These are phyloP conservation scores for Hipposideros larvatus DNA, from an alignment of 2,797 vertebrate genomes.

Conservation along the genomic window DNA sequence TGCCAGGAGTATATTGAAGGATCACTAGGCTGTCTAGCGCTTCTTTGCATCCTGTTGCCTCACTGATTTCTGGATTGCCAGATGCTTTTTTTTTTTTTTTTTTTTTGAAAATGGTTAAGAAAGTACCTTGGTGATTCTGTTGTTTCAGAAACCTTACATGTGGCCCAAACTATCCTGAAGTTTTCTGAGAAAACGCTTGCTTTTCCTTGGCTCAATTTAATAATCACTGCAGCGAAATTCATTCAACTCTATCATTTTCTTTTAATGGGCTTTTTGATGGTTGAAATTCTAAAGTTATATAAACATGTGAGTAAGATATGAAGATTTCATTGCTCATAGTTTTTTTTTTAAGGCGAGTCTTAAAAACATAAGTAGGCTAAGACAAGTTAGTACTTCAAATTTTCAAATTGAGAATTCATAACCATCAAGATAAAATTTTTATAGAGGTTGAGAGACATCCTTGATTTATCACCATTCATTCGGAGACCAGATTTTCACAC, in stretches of 20 bases:
- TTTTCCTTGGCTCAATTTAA: conserved; percentile 68
- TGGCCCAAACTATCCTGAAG: conserved; percentile 63
- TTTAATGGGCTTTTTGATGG: conserved; percentile 65
- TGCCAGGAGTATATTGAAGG: conserved; percentile 53
- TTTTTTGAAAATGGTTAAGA: conserved; percentile 62
- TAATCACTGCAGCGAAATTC: conserved; percentile 58
- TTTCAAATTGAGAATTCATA: conserved; percentile 63
- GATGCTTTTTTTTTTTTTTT: conserved; percentile 74
- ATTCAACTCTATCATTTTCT: conserved; percentile 67
- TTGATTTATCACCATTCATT: conserved; percentile 66
- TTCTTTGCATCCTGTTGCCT: conserved; percentile 69
- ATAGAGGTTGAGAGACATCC: conserved; percentile 44
- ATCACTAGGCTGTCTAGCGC: conserved; percentile 68
- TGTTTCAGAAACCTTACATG: conserved; percentile 77
- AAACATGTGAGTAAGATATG: conserved; percentile 45
- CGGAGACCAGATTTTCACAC: conserved; percentile 68
- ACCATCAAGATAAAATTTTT: conserved; percentile 51
- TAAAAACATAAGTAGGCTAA: conserved; percentile 54
- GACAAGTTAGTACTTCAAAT: conserved; percentile 52
- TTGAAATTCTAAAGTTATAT: conserved; percentile 68
- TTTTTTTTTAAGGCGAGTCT: background rate
- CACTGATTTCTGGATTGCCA: conserved; percentile 73
- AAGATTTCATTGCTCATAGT: conserved; percentile 41
- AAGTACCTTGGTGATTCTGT: conserved; percentile 75
- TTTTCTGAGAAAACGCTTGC: conserved; percentile 60